Conservation (phyloP, 1,140 invertebrate genomes). For the Cydia splendana region DNA sequence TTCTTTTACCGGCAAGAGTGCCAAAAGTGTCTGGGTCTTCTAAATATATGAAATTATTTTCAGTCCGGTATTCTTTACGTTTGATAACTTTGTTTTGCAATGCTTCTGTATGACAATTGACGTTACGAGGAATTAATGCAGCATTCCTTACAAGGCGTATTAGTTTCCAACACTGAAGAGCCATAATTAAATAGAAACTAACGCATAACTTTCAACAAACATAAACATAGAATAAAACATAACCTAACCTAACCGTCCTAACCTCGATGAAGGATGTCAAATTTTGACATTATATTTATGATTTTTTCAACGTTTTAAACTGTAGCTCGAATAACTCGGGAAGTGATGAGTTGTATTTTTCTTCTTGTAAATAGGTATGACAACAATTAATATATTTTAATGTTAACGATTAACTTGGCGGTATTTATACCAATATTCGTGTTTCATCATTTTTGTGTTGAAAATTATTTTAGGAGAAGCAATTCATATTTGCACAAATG, state of each 20-base stretch:
- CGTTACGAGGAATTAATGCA: constrained; percentile 37
- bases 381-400: neutral
- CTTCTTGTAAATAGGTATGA: neutral
- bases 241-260: neutral
- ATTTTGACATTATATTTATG: neutral
- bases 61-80: constrained; percentile 54
- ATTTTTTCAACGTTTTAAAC: neutral
- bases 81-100: constrained; percentile 25
- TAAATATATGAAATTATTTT: constrained; percentile 58
- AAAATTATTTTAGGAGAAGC: neutral
- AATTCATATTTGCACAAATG: neutral
- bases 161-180: constrained; percentile 49
- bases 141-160: constrained; percentile 38
- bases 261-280: neutral
- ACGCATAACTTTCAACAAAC: neutral
- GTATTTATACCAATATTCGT: neutral
- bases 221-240: neutral
- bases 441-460: neutral
- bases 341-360: constrained; percentile 1
- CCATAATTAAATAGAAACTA: constrained; percentile 42
- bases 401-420: no score
- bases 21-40: constrained; percentile 81
- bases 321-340: neutral
- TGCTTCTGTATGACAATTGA: constrained; percentile 20
- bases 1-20: constrained; percentile 47